A percentile compares a stretch with the other conserved stretches of the same genome.
Evolutionary conservation across 2,113 vertebrate species (phyloP).

Genomic region (Paedocypris sp.): DNA sequence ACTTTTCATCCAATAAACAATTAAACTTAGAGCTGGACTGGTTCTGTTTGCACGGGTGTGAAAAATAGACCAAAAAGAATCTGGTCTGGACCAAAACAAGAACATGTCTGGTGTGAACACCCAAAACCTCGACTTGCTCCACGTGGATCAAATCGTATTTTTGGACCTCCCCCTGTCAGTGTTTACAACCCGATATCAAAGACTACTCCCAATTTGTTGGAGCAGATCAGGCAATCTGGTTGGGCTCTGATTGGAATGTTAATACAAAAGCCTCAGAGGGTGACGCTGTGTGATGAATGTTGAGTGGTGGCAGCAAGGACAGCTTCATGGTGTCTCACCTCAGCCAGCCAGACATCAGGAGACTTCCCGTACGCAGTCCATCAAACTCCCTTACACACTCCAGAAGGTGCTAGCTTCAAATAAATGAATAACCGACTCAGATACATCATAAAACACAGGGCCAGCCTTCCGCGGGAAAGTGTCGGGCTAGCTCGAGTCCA

Average conservation of each 20-base stretch:
- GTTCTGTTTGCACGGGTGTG: too few species aligned
- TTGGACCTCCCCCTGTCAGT: conserved; percentile 33
- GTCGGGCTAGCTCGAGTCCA: background rate
- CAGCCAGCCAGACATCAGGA: background rate
- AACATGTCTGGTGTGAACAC: too few species aligned
- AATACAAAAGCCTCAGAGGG: conserved; percentile 45
- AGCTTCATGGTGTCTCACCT: background rate
- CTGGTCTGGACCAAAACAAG: too few species aligned
- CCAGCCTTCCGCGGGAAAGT: background rate
- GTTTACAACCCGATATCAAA: conserved; percentile 51
- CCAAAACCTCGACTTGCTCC: conserved; percentile 8
- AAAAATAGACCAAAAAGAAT: too few species aligned
- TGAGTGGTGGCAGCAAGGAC: conserved; percentile 25
- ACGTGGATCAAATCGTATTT: conserved; percentile 14
- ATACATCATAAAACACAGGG: conserved; percentile 21
- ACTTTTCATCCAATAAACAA: too few species aligned
- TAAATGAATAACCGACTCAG: conserved; percentile 12
- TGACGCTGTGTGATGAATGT: conserved; percentile 42
- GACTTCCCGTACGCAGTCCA: conserved; percentile 7
- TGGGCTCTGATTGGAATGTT: conserved; percentile 51
- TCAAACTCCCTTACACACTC: conserved; percentile 21
- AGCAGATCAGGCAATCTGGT: conserved; percentile 45
- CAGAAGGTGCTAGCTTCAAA: conserved; percentile 20
- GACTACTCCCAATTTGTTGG: conserved; percentile 58
- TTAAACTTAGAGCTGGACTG: too few species aligned